Percentiles rank a stretch among this genome's conserved stretches.
Conservation (phyloP, 1,140 invertebrate species). For the Heliconius himera region DNA sequence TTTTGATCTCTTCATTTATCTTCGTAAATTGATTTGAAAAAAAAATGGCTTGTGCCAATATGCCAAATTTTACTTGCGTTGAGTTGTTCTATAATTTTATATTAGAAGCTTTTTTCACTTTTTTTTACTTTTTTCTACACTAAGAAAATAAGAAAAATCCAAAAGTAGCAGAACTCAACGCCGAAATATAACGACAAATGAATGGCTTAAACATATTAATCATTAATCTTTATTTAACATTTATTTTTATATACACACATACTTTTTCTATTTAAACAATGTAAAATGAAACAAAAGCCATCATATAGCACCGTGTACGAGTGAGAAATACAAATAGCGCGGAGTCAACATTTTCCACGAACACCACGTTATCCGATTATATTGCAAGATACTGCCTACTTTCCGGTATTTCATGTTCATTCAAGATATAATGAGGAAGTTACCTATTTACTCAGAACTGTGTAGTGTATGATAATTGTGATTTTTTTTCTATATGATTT, state of each 20-base stretch:
- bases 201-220: background rate
- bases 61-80: too few species aligned
- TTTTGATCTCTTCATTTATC: too few species aligned
- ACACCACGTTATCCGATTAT: constrained; percentile 15
- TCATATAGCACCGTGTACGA: background rate
- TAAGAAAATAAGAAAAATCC: too few species aligned
- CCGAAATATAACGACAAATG: too few species aligned
- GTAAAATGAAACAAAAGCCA: background rate
- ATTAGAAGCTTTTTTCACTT: too few species aligned
- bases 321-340: constrained; percentile 2
- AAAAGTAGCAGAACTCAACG: background rate
- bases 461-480: constrained; percentile 1
- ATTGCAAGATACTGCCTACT: constrained; percentile 14
- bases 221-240: background rate
- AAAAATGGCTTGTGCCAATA: too few species aligned
- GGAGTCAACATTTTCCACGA: constrained; percentile 15
- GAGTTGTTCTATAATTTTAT: too few species aligned
- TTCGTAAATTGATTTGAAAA: too few species aligned
- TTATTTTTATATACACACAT: background rate
- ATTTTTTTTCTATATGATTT: background rate
- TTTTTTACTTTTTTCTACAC: too few species aligned
- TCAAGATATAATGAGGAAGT: constrained; percentile 19
- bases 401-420: constrained; percentile 19
- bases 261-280: background rate
- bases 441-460: constrained; percentile 17